phyloP scores from a whole-genome alignment of 2,113 vertebrate genomes.

The Equus przewalskii region DNA sequence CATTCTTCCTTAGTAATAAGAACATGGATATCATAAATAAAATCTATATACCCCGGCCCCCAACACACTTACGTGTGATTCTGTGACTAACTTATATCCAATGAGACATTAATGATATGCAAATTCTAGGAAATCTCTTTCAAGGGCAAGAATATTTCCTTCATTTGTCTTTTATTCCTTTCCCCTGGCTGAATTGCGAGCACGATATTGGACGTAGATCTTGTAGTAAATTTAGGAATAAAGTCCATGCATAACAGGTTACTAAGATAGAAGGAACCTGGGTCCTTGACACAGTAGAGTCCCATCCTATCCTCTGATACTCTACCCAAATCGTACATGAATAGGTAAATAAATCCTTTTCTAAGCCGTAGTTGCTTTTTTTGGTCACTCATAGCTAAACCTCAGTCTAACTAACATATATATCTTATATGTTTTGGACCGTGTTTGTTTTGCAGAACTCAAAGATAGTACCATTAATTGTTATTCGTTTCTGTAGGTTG shows the following conservation, averaged over 20 bases:
- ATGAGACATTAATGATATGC: not conserved
- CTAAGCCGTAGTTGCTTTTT: not conserved
- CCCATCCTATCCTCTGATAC: not conserved
- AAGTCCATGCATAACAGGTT: not conserved
- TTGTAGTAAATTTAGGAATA: not conserved
- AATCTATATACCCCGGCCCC: not conserved
- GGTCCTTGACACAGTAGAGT: not conserved
- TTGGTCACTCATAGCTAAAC: not conserved
- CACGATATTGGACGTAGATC: not conserved
- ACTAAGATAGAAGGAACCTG: not conserved
- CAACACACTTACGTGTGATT: not conserved
- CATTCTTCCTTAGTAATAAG: not conserved
- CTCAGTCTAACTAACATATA: not conserved
- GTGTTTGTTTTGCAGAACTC: not conserved
- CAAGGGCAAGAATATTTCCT: not conserved
- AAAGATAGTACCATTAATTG: not conserved
- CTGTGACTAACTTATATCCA: not conserved
- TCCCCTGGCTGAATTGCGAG: not conserved
- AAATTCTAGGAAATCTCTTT: not conserved
- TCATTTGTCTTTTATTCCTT: not conserved
- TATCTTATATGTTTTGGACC: not conserved
- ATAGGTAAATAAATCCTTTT: not conserved
- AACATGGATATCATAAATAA: not conserved
- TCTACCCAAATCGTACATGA: not conserved
- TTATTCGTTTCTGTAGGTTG: not conserved